Base-by-base conservation (phyloP, 2,888 invertebrate genomes). In the Melieria crassipennis region DNA sequence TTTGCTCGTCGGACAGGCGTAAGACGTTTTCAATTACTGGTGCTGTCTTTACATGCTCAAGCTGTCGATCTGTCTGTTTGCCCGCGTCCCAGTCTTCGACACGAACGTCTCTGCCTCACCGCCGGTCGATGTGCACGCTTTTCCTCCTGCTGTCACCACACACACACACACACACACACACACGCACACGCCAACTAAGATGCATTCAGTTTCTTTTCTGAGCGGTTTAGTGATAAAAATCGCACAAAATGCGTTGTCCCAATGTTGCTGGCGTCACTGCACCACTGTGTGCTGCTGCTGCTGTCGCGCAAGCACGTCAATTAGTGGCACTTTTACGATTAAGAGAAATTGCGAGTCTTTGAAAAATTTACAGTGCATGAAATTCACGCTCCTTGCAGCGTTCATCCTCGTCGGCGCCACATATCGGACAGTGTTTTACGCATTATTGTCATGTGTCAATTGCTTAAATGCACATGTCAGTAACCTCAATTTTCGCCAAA, bases 1-100 rank as follows among this genome's bases (percentile, higher is more conserved):
- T 46, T 62, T 73, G 66, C 72, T 71, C 73, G 47, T 82, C 79
- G 81, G 82, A 81, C 83, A 83, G 81, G 80, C 83, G 78, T 79
- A 81, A 83, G 83, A 84, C 84, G 81, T 82, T 82, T 84, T 81
- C 84, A 83, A 84, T 83, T 83, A 83, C 81, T 79, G 74, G 77
- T 78, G 71, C 73, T 68, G 65, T 67, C 71, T 66, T 71, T 46
- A 65, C 70, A 56, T 60, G 57, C 67, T 65, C 46, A 47, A 16
- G 9, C 56, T n/a, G 42, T 16, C 6, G 16, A 61, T 45, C 68
- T 68, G 62, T 46, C 50, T 52, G 9, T 50, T n/a, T 64, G 7
- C 7, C 7, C 46, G 7, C 10, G 61, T 9, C 7, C 63, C 16
- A 78, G 71, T 76, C 11, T 10, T 13, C 10, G 30, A n/a, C 5